A percentile compares a stretch with the other conserved stretches of the same genome.
phyloP scores from a whole-genome alignment of 1,140 invertebrate species.

The Aporrectodea caliginosa region DNA sequence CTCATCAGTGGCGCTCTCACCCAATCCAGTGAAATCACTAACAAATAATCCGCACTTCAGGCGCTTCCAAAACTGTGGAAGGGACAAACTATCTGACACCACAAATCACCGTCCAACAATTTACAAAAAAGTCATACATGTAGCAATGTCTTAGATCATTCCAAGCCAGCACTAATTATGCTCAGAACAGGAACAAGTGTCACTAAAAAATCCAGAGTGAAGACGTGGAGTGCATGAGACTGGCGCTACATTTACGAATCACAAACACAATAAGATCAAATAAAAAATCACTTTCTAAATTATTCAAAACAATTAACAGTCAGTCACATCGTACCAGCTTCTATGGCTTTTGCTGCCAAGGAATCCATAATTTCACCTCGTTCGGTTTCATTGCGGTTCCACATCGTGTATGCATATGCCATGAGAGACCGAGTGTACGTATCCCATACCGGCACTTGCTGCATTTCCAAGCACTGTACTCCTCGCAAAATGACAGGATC shows the following conservation, averaged over 20 bases:
- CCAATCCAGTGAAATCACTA: no score
- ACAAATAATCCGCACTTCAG: no score
- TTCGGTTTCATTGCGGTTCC: not conserved
- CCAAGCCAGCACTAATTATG: no score
- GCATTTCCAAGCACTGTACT: not conserved
- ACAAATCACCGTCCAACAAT: no score
- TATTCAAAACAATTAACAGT: not conserved
- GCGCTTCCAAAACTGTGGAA: no score
- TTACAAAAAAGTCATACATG: no score
- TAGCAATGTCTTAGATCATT: no score
- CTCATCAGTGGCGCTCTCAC: no score
- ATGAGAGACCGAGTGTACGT: not conserved
- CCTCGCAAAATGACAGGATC: not conserved
- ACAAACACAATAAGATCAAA: no score
- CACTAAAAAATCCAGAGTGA: not conserved
- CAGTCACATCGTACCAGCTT: not conserved
- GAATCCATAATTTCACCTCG: not conserved
- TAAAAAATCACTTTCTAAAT: no score
- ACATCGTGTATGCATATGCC: not conserved
- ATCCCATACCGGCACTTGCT: not conserved
- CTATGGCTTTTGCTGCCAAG: not conserved
- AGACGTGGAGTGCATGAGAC: not conserved
- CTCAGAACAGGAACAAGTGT: no score
- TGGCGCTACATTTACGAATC: not conserved
- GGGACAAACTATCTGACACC: no score